Evolutionary conservation across 2,888 invertebrate genomes (phyloP).

Genomic region (Sinodicranocentrus sp.): DNA sequence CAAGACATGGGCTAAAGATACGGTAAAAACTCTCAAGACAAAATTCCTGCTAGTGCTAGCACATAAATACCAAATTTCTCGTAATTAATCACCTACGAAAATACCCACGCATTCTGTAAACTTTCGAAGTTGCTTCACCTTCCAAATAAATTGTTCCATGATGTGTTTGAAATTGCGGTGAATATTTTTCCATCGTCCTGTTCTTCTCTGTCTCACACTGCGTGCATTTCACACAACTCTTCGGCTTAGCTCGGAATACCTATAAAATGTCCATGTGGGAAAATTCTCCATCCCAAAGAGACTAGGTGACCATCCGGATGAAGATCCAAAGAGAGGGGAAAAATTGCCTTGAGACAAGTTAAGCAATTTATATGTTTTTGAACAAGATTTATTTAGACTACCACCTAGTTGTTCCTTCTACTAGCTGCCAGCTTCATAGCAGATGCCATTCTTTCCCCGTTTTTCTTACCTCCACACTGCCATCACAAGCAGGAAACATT

Average conservation of each 20-base stretch:
- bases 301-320: constrained; percentile 60
- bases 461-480: constrained; percentile 21
- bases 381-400: constrained; percentile 64
- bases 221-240: too few species aligned
- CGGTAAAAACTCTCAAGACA: too few species aligned
- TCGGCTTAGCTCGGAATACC: too few species aligned
- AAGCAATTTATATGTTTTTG: constrained; percentile 65
- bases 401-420: constrained; percentile 55
- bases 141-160: constrained; percentile 25
- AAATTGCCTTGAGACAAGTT: constrained; percentile 67
- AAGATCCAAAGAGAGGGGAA: constrained; percentile 39
- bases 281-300: constrained; percentile 35
- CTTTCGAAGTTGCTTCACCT: constrained; percentile 3
- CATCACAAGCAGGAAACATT: constrained; percentile 39
- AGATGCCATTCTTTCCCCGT: constrained; percentile 42
- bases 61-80: background rate
- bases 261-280: constrained; percentile 44
- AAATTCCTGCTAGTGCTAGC: too few species aligned
- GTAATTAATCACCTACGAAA: constrained; percentile 25
- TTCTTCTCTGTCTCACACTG: too few species aligned
- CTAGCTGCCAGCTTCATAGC: constrained; percentile 48
- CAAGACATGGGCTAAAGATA: too few species aligned
- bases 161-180: constrained; percentile 23
- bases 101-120: background rate
- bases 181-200: constrained; percentile 12